phyloP scores from a whole-genome alignment of 2,797 vertebrate species.

The Scolopax rusticola region DNA sequence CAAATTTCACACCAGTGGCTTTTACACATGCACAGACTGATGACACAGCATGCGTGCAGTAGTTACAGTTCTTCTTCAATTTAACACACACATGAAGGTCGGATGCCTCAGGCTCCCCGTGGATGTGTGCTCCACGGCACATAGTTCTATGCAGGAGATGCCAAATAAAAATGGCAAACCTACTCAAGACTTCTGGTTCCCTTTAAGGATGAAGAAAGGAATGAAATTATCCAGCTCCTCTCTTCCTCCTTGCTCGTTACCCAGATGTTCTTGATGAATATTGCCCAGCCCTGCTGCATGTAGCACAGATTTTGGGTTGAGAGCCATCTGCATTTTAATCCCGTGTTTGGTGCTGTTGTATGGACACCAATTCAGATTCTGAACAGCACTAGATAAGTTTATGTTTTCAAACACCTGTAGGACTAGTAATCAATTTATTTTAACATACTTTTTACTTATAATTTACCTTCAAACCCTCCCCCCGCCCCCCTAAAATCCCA shows the following conservation, averaged over 20 bases:
- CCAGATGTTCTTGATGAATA: neutral
- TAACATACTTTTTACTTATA: neutral
- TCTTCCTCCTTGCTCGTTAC: neutral
- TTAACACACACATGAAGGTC: slow-evolving; percentile 2
- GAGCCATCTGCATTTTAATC: neutral
- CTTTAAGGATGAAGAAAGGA: neutral
- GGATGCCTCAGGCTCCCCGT: neutral
- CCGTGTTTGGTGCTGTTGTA: neutral
- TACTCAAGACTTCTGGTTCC: neutral
- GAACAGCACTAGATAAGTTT: neutral
- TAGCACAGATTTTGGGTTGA: neutral
- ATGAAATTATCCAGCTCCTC: neutral
- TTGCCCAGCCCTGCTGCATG: neutral
- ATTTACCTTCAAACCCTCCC: neutral
- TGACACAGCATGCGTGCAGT: neutral
- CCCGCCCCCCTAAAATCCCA: too few relatives aligned
- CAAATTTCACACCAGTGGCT: slow-evolving; percentile 55
- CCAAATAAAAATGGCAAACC: neutral
- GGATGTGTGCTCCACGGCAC: neutral
- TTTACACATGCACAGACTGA: slow-evolving; percentile 39
- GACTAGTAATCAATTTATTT: neutral
- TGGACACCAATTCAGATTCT: neutral
- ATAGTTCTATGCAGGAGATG: neutral
- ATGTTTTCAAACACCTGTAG: neutral
- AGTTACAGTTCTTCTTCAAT: neutral